These are phyloP conservation scores for Hippocampus zosterae DNA, from an alignment of 2,113 vertebrate genomes.

Conservation along the genomic window DNA sequence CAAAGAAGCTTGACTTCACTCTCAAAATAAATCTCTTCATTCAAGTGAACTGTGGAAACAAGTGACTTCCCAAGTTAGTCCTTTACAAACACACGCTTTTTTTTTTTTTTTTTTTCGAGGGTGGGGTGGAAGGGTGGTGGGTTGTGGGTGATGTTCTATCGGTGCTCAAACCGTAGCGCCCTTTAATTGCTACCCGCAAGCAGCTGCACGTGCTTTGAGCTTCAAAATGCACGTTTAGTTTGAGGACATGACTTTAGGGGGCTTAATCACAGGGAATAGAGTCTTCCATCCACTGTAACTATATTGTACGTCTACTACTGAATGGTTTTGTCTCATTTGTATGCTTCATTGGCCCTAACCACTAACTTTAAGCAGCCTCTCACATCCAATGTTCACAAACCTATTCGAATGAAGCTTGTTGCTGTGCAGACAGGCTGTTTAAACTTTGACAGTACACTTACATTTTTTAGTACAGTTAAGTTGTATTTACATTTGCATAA, in stretches of 20 bases:
- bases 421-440: too few relatives aligned
- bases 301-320: not conserved
- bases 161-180: not conserved
- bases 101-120: not conserved
- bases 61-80: not conserved
- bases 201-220: not conserved
- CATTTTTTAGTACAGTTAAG: too few relatives aligned
- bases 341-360: slow-evolving; percentile 2
- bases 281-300: not conserved
- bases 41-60: not conserved
- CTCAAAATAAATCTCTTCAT: not conserved
- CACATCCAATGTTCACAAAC: not conserved
- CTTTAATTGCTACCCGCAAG: not conserved
- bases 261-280: not conserved
- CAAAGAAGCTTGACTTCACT: not conserved
- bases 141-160: too few relatives aligned
- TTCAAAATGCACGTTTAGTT: not conserved
- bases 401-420: not conserved
- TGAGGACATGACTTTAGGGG: not conserved
- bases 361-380: not conserved
- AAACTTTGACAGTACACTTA: too few relatives aligned
- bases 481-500: too few relatives aligned
- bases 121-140: not conserved
- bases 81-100: not conserved
- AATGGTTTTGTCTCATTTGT: not conserved